Percentiles rank a stretch among this genome's conserved stretches.
Evolutionary conservation across 2,888 invertebrate species (phyloP).

Genomic region (Zygothrica quintamaculata): DNA sequence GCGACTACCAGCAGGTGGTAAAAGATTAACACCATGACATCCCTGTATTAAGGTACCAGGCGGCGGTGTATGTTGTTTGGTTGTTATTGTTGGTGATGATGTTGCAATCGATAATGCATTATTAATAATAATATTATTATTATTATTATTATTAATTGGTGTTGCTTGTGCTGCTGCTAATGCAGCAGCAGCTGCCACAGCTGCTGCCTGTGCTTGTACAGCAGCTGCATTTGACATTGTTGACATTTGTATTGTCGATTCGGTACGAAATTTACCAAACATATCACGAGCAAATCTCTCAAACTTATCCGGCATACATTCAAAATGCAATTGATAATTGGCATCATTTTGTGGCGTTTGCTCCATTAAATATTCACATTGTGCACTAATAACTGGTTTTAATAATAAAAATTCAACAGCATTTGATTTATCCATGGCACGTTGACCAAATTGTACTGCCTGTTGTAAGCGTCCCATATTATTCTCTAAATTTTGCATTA

Average conservation of each 20-base stretch:
- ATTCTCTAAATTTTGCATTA: constrained; percentile 92
- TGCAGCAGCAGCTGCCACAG: no score
- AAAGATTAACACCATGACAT: constrained; percentile 31
- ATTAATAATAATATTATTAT: no score
- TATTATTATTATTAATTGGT: no score
- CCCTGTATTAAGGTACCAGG: constrained; percentile 68
- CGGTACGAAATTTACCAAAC: constrained; percentile 91
- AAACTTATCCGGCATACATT: constrained; percentile 91
- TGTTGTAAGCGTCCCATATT: constrained; percentile 93
- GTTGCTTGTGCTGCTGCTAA: no score
- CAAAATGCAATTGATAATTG: constrained; percentile 92
- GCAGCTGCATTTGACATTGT: not conserved
- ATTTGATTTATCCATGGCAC: constrained; percentile 93
- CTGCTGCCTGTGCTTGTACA: not conserved
- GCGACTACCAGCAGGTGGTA: constrained; percentile 38
- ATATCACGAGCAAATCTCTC: constrained; percentile 89
- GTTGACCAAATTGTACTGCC: constrained; percentile 93
- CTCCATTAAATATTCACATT: constrained; percentile 91
- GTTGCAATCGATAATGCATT: constrained; percentile 41
- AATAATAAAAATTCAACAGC: constrained; percentile 93
- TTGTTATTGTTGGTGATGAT: constrained; percentile 68
- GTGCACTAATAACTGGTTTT: constrained; percentile 91
- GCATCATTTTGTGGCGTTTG: constrained; percentile 93
- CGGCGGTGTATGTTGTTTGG: constrained; percentile 85
- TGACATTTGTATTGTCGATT: constrained; percentile 83